These are phyloP conservation scores for Phymanthus crucifer DNA, from an alignment of 92 coral and sea anemone species.

Conservation along the genomic window DNA sequence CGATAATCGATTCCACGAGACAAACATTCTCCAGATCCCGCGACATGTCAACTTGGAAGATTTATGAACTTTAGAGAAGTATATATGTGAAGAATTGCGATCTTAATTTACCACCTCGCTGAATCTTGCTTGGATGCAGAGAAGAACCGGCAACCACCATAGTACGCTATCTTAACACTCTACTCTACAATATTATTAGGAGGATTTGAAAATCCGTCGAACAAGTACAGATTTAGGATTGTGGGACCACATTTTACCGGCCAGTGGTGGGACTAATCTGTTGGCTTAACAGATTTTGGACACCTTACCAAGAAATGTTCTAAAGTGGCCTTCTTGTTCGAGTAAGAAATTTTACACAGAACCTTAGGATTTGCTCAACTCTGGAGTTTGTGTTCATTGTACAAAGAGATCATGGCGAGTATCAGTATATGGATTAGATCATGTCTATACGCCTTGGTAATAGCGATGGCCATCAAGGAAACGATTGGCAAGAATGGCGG, in stretches of 20 bases:
- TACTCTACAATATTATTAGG: background rate
- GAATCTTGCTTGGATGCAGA: constrained; percentile 10
- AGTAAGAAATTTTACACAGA: background rate
- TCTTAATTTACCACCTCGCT: constrained; percentile 27
- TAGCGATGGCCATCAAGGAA: constrained; percentile 18
- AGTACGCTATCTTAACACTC: constrained; percentile 1
- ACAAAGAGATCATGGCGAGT: background rate
- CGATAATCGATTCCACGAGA: constrained; percentile 7
- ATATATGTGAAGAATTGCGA: constrained; percentile 7
- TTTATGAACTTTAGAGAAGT: constrained; percentile 16
- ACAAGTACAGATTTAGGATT: constrained; percentile 10
- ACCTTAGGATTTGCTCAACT: background rate
- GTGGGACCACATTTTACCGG: constrained; percentile 10
- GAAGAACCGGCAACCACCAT: constrained; percentile 27
- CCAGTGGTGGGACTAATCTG: background rate
- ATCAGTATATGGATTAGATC: constrained; percentile 6
- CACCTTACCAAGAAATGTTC: background rate
- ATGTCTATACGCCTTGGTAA: background rate
- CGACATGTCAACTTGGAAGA: constrained; percentile 36
- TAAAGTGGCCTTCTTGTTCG: background rate
- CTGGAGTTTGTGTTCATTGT: background rate
- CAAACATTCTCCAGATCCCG: constrained; percentile 12
- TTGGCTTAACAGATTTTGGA: background rate
- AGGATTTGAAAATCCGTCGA: constrained; percentile 6
- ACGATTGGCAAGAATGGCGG: constrained; percentile 14